Evolutionary conservation across 2,113 vertebrate species (phyloP), one percentile per base, ranked within the genome.

Genomic region (Cryptomyrus ogoouensis): DNA sequence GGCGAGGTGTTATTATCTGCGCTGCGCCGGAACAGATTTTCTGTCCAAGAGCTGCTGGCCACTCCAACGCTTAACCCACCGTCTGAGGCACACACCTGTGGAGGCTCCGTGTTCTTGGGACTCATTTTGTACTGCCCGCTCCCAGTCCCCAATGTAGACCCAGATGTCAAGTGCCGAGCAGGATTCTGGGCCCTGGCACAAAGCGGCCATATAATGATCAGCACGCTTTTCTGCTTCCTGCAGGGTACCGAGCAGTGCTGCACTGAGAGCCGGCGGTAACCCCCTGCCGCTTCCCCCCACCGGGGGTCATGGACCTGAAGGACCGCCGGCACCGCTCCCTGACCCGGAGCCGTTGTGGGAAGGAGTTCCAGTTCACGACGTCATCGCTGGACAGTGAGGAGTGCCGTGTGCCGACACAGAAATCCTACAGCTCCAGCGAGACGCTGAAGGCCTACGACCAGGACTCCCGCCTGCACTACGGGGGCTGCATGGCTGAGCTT

Each of bases 381-480:
- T 97, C 98, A 17, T 97, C 98, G 17, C 94, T 98, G 94, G 98
- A 99, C 92, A 93, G 95, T 0, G 98, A 98, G 2, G 97, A 98
- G 93, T 98, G 98, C 91, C 97, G 98, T 0, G 98, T 99, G 66
- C 98, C 98, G 53, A 99, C 98, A 0, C 98, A 99, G 96, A 99
- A 99, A 91, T 99, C 98, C 24, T 99, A 99, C 93, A 99, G 97
- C 95, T 99, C 98, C 92, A 99, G 97, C 0, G 98, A 99, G 95
- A 99, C 98, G 0, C 96, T 99, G 52, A 99, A 99, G 93, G 98
- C 97, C 0, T 99, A 98, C 1, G 98, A 99, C 91, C 98, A 99
- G 0, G 98, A 99, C 91, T 96, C 96, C 93, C 97, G 97, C 93
- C 96, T 99, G 94, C 97, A 97, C 93, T 99, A 99, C 0, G 97